phyloP scores from a whole-genome alignment of 2,113 vertebrate species.

The Balaeniceps rex region DNA sequence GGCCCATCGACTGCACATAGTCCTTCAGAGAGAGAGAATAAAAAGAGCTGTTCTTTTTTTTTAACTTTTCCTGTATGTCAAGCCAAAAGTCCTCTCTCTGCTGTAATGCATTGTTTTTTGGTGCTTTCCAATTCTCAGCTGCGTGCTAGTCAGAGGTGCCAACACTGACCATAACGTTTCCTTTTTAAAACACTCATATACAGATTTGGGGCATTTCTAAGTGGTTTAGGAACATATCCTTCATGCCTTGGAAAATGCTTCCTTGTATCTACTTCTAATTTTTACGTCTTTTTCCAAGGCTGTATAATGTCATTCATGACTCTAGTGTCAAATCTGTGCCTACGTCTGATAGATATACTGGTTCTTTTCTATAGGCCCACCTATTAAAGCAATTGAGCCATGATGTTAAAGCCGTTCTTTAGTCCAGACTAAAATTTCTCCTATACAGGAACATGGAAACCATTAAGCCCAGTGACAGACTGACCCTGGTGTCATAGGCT shows the following conservation, averaged over 20 bases:
- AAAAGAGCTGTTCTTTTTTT: background rate
- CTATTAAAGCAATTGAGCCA: background rate
- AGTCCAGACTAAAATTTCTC: background rate
- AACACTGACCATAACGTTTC: rapidly evolving
- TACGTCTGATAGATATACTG: background rate
- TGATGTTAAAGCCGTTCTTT: background rate
- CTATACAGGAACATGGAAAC: background rate
- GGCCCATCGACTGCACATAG: background rate
- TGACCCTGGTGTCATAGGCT: background rate
- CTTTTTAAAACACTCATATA: background rate
- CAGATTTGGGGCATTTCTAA: background rate
- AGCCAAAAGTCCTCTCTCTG: background rate
- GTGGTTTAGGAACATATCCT: background rate
- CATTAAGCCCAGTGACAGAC: background rate
- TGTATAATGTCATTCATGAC: background rate
- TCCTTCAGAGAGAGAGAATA: background rate
- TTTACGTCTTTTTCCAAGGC: background rate
- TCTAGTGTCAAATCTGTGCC: background rate
- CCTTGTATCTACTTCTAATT: background rate
- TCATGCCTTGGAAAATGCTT: background rate
- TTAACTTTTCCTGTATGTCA: background rate
- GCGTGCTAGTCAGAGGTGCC: background rate
- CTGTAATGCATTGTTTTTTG: background rate
- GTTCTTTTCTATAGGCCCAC: background rate
- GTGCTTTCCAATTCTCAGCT: background rate